These are phyloP conservation scores for Nysson spinosus DNA, from an alignment of 2,888 invertebrate species.

Conservation along the genomic window DNA sequence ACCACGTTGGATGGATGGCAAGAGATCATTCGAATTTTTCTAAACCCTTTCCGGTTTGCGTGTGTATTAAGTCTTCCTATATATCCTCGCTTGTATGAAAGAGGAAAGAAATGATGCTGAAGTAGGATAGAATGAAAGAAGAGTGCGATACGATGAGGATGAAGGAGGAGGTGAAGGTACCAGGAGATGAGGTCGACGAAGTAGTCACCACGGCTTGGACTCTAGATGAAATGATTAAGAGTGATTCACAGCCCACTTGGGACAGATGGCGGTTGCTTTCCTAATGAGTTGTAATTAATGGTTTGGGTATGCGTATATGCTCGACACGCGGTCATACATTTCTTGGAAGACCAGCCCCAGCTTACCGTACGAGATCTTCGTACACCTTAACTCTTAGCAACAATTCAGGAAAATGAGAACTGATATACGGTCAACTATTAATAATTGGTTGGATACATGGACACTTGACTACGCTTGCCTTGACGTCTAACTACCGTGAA, in stretches of 20 bases:
- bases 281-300: slow-evolving; percentile 77
- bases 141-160: slow-evolving; percentile 12
- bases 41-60: background rate
- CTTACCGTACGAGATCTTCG: slow-evolving; percentile 14
- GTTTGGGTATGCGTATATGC: slow-evolving; percentile 70
- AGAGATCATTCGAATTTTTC: slow-evolving; percentile 32
- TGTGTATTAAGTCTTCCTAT: background rate
- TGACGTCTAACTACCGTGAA: slow-evolving; percentile 44
- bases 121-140: background rate
- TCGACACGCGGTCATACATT: slow-evolving; percentile 48
- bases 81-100: slow-evolving; percentile 1
- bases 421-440: slow-evolving; percentile 40
- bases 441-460: slow-evolving; percentile 43
- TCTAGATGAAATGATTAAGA: slow-evolving; percentile 76
- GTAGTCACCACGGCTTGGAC: slow-evolving; percentile 50
- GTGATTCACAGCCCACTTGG: slow-evolving; percentile 73
- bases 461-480: slow-evolving; percentile 27
- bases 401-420: slow-evolving; percentile 24
- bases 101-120: background rate
- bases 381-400: background rate
- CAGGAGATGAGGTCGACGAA: slow-evolving; percentile 26
- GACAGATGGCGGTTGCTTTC: slow-evolving; percentile 75
- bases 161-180: slow-evolving; percentile 27
- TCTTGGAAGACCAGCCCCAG: slow-evolving; percentile 18
- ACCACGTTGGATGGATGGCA: background rate